Percentiles rank a stretch among this genome's conserved stretches.
Conservation (phyloP, 2,113 vertebrate genomes). For the Tetrao urogallus region DNA sequence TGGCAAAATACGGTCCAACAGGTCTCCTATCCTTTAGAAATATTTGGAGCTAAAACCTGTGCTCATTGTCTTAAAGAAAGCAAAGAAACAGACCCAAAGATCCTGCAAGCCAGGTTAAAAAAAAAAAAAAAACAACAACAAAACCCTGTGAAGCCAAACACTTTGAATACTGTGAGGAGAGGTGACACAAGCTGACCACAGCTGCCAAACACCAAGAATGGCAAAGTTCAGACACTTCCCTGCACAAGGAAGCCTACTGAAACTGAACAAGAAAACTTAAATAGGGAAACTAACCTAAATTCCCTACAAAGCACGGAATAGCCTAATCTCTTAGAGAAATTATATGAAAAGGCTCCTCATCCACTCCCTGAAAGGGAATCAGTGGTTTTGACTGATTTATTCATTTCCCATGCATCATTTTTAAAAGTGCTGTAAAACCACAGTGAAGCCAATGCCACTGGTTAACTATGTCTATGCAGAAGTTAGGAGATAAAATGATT, state of each 20-base stretch:
- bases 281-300: not conserved
- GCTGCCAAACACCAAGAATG: not conserved
- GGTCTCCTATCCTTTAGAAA: not conserved
- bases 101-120: not conserved
- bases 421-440: not conserved
- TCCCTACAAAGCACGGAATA: not conserved
- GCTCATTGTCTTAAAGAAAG: not conserved
- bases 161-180: not conserved
- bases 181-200: not conserved
- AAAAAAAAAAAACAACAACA: not conserved
- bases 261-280: not conserved
- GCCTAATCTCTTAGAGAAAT: not conserved
- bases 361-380: not conserved
- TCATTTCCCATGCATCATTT: not conserved
- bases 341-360: not conserved
- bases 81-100: not conserved
- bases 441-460: conserved; percentile 13
- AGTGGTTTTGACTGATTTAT: not conserved
- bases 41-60: not conserved
- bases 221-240: not conserved
- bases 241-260: not conserved
- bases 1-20: not conserved
- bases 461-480: conserved; percentile 3
- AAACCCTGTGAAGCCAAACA: not conserved
- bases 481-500: conserved; percentile 7